Percentiles rank a stretch among this genome's conserved stretches.
Conservation (phyloP, 2,113 vertebrate species). For the Axis porcinus region DNA sequence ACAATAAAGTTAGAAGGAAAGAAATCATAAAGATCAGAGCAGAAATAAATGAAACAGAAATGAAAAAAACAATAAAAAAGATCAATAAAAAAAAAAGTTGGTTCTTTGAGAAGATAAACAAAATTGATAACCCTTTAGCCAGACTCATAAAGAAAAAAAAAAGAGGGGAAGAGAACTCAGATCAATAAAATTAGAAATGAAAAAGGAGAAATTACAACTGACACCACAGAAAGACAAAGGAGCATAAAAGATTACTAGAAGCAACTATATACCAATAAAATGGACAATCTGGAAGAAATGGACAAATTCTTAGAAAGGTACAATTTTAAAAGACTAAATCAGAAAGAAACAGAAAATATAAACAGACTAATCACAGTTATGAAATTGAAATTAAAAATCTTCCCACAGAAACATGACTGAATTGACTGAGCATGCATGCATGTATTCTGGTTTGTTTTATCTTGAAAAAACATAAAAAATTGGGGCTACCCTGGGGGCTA, state of each 20-base stretch:
- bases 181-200: not conserved
- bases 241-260: not conserved
- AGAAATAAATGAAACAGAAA: not conserved
- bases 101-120: not conserved
- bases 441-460: not conserved
- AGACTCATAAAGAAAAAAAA: not conserved
- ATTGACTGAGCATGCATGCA: not conserved
- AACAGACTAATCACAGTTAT: not conserved
- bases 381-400: not conserved
- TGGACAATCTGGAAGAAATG: not conserved
- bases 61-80: not conserved
- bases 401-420: not conserved
- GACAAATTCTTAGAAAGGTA: not conserved
- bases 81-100: not conserved
- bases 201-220: not conserved
- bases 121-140: not conserved
- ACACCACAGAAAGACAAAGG: not conserved
- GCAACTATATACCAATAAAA: not conserved
- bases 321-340: not conserved
- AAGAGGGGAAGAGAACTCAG: not conserved
- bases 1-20: not conserved
- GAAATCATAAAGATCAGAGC: not conserved
- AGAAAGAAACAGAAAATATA: not conserved
- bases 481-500: not conserved
- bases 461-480: not conserved